phyloP scores from a whole-genome alignment of 2,888 invertebrate species.

The Sceliomorpha sp. region DNA sequence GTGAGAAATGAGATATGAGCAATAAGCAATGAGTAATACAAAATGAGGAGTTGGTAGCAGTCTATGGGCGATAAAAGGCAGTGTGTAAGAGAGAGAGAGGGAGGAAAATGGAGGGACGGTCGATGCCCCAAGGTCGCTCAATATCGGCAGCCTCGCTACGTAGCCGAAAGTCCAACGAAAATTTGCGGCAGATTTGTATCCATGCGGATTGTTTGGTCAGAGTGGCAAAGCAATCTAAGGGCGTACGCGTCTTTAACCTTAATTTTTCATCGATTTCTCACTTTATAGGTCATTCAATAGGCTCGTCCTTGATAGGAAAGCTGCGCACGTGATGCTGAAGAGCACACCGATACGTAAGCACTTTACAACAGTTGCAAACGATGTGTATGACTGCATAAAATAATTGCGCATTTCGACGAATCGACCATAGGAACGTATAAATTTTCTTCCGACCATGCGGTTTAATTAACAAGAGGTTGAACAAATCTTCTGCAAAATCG shows the following conservation, averaged over 20 bases:
- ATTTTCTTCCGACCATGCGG: too few relatives aligned
- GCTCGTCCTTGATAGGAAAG: constrained; percentile 47
- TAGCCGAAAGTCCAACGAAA: constrained; percentile 3
- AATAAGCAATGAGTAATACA: too few relatives aligned
- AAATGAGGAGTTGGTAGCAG: constrained; percentile 11
- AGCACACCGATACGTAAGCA: constrained; percentile 22
- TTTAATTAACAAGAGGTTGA: too few relatives aligned
- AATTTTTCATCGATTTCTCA: constrained; percentile 53
- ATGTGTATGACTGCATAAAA: constrained; percentile 18
- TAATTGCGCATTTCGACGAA: constrained; percentile 20
- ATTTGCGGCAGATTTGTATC: constrained; percentile 8
- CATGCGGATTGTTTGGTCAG: constrained; percentile 6
- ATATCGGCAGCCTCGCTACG: constrained; percentile 67
- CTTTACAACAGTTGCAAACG: constrained; percentile 32
- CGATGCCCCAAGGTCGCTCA: constrained; percentile 74
- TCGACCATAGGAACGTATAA: too few relatives aligned
- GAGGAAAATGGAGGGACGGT: constrained; percentile 64
- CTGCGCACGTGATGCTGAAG: constrained; percentile 33
- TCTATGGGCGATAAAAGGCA: constrained; percentile 41
- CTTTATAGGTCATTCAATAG: constrained; percentile 52
- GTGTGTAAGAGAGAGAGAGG: constrained; percentile 12
- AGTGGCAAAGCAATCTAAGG: constrained; percentile 32
- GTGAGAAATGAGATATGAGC: too few relatives aligned
- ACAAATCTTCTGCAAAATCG: too few relatives aligned
- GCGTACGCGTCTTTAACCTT: constrained; percentile 36